These are phyloP conservation scores for Ametastegia equiseti DNA, from an alignment of 2,888 invertebrate genomes.

Conservation along the genomic window DNA sequence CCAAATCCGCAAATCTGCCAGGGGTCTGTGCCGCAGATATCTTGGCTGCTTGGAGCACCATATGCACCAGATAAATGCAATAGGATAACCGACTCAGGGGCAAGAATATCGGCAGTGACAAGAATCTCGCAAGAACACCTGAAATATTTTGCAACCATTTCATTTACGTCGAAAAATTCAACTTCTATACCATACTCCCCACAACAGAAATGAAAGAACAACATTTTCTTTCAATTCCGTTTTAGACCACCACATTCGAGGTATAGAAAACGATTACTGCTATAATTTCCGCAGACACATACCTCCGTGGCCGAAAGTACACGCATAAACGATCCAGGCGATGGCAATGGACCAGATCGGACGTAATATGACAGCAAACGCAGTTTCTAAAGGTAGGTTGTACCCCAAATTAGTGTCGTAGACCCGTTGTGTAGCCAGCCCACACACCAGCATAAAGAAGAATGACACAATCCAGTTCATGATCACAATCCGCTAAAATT, in stretches of 20 bases:
- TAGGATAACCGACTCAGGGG: constrained; percentile 71
- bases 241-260: not conserved
- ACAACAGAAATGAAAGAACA: too few species aligned
- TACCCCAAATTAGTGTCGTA: constrained; percentile 64
- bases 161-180: constrained; percentile 57
- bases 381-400: constrained; percentile 67
- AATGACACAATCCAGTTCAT: constrained; percentile 3
- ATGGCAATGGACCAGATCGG: constrained; percentile 76
- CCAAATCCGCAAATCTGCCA: not conserved
- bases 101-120: constrained; percentile 77
- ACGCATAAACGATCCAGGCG: constrained; percentile 78
- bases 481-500: constrained; percentile 51
- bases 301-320: constrained; percentile 77
- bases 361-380: constrained; percentile 74
- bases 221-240: constrained; percentile 24
- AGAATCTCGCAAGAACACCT: constrained; percentile 78
- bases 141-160: constrained; percentile 51
- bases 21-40: not conserved
- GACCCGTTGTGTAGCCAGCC: constrained; percentile 21
- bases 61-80: constrained; percentile 51
- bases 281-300: constrained; percentile 43
- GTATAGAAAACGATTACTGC: not conserved
- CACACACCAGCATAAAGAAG: not conserved
- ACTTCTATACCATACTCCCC: constrained; percentile 49
- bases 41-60: not conserved